Evolutionary conservation across 1,140 invertebrate species (phyloP), one percentile per base, ranked within the genome.

Genomic region (Drosophila setifemur): DNA sequence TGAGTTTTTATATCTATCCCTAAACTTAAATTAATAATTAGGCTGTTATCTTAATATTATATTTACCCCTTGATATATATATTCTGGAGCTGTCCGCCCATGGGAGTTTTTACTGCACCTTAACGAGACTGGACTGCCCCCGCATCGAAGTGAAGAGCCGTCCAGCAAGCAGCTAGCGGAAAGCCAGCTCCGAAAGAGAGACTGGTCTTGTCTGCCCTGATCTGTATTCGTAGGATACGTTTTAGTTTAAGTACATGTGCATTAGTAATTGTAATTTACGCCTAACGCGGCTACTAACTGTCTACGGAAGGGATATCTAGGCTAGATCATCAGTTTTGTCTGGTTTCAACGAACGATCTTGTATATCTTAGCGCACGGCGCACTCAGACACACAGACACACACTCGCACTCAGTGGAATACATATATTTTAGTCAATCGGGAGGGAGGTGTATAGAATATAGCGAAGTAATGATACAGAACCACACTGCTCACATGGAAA

Each of bases 81-180:
- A n/a, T n/a, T n/a, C n/a, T n/a, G n/a, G n/a, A n/a, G n/a, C 8
- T 23, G 5, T 21, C 14, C n/a, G 18, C 9, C 16, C 25, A 9
- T 49, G 43, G 14, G 14, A 25, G 57, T 21, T 16, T 19, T 35
- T 6, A 16, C 16, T 19, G 54, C 2, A 5, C 4, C 8, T 4
- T 18, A 7, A 18, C 16, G 48, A 53, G 49, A 19, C 50, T 14
- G 28, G 54, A 74, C 76, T 83, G 78, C 58, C 79, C 79, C 78
- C 60, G 71, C 71, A 75, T 79, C 58, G 49, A 85, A 85, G 79
- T 85, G 55, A 75, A 79, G 50, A 85, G 73, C 79, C 79, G 79
- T 85, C 79, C 79, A 66, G 61, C 44, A 86, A 70, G 71, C 70
- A 85, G 75, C 74, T 86, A 74, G 55, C 64, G 40, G 26, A 52